Evolutionary conservation across 2,113 vertebrate species (phyloP).

Genomic region (Acrocephalus arundinaceus): DNA sequence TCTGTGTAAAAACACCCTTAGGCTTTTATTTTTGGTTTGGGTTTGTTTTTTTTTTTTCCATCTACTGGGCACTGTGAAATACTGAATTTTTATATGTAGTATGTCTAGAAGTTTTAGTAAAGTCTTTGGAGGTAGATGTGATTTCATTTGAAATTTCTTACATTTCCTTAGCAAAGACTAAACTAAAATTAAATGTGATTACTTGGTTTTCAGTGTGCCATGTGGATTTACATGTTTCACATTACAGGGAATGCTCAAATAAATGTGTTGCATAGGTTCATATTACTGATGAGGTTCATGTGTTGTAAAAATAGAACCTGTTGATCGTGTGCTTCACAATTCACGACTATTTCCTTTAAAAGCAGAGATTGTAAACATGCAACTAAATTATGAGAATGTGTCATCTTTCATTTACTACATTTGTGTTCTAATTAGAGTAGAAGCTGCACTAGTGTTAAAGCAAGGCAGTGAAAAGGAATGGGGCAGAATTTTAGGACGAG

Average conservation of each 20-base stretch:
- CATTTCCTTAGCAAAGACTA: neutral
- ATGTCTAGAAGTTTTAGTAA: neutral
- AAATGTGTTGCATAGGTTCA: neutral
- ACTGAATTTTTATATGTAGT: neutral
- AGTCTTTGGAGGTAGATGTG: neutral
- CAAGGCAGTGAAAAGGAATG: neutral
- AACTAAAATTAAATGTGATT: neutral
- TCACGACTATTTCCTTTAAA: neutral
- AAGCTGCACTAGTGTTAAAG: neutral
- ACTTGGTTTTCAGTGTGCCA: neutral
- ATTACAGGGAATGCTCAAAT: slow-evolving; percentile 31
- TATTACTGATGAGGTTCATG: slow-evolving; percentile 20
- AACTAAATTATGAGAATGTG: neutral
- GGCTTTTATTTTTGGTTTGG: neutral
- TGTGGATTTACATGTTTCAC: neutral
- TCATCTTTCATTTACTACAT: neutral
- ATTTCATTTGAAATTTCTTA: slow-evolving; percentile 7
- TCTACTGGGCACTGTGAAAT: neutral
- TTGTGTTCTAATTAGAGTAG: neutral
- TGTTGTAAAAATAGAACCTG: slow-evolving; percentile 41
- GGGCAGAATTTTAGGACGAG: neutral
- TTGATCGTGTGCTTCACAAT: neutral
- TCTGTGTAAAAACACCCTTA: neutral
- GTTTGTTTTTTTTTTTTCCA: neutral
- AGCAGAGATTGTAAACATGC: neutral